These are phyloP conservation scores for Philereme vetulata DNA, from an alignment of 2,888 invertebrate genomes.

Conservation along the genomic window DNA sequence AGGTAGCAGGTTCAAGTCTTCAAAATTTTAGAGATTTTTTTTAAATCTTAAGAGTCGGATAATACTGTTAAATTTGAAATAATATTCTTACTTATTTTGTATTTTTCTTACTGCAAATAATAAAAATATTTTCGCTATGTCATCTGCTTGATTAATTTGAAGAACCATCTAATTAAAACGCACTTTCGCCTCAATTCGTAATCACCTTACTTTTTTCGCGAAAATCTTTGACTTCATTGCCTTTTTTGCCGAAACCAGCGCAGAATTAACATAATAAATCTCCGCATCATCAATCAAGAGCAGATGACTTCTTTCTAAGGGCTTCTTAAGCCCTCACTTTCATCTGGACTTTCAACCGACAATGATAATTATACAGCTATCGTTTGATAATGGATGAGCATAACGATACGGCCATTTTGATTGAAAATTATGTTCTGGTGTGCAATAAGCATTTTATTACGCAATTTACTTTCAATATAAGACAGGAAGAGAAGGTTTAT, in stretches of 20 bases:
- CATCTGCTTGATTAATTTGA: no score
- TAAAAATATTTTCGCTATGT: no score
- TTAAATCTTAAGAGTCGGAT: no score
- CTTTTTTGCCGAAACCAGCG: constrained; percentile 48
- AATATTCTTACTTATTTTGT: no score
- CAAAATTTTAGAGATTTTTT: no score
- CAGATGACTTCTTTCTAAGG: constrained; percentile 73
- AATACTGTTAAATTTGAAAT: no score
- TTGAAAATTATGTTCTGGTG: constrained; percentile 2
- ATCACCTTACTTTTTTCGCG: constrained; percentile 22
- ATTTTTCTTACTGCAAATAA: no score
- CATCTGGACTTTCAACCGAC: constrained; percentile 61
- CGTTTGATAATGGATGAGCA: constrained; percentile 39
- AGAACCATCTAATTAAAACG: constrained; percentile 13
- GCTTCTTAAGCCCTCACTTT: constrained; percentile 80
- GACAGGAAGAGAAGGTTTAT: no score
- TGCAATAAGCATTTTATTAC: background rate
- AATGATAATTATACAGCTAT: constrained; percentile 58
- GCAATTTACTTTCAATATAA: no score
- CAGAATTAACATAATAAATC: constrained; percentile 81
- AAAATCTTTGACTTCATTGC: constrained; percentile 42
- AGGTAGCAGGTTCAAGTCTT: no score
- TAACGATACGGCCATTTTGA: constrained; percentile 21
- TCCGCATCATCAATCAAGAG: constrained; percentile 74
- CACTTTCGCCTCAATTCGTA: constrained; percentile 15